Evolutionary conservation across 2,113 vertebrate genomes (phyloP), one percentile per base, ranked within the genome.

Genomic region (Felis chaus): DNA sequence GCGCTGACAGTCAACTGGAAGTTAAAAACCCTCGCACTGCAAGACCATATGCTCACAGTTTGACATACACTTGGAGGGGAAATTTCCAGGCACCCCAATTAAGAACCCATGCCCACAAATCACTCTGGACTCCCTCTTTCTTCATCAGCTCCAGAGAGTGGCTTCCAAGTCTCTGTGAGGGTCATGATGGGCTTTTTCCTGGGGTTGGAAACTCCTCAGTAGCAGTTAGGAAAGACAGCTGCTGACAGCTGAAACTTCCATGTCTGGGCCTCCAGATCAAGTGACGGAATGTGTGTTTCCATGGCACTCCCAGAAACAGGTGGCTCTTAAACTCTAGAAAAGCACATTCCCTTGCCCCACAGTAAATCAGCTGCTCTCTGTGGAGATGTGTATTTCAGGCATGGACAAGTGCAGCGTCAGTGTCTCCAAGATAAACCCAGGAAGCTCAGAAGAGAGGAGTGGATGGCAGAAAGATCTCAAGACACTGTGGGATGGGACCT

Each of bases 161-260:
- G 71, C n/a, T 3, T 85, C 6, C 4, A 27, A 23, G 33, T 11
- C n/a, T 41, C 31, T 4, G 39, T 21, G 29, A 65, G 31, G 48
- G 73, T 78, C 25, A 65, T n/a, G 41, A 87, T 33, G 89, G n/a
- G 95, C 29, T 95, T 81, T 0, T 0, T 1, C 68, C 50, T 31
- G 15, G 68, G 48, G 29, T 45, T 89, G 97, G 96, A 78, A 88
- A 50, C 66, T 86, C 65, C 92, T 87, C 25, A 2, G 18, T 85
- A 71, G 73, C 9, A 19, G 82, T 45, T 89, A 80, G 94, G 96
- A 96, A 95, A 93, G 71, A 96, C 80, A 97, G 97, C 53, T 96
- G 88, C 96, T 89, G 95, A 68, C 55, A 90, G 85, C 83, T 83
- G 78, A 39, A 90, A 88, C 89, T 31, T 93, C 53, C 53, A 3